A percentile compares a stretch with the other conserved stretches of the same genome.
Evolutionary conservation across 2,888 invertebrate genomes (phyloP).

Genomic region (Nomada ferruginata): DNA sequence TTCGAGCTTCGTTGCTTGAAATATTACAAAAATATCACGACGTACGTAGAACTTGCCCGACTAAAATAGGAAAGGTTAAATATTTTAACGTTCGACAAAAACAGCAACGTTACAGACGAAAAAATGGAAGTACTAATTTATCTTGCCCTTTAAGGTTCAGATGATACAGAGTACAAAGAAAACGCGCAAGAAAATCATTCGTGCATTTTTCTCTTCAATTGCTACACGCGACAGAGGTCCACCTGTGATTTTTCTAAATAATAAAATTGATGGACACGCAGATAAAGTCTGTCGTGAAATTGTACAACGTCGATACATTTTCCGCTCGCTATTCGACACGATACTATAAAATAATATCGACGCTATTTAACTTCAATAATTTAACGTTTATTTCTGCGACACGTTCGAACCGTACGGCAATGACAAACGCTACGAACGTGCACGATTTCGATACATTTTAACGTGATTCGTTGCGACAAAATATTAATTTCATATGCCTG

Average conservation of each 20-base stretch:
- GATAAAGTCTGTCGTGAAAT: slow-evolving; percentile 41
- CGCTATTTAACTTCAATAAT: background rate
- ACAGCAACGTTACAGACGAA: background rate
- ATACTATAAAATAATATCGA: background rate
- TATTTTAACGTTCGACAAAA: slow-evolving; percentile 2
- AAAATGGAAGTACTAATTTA: slow-evolving; percentile 18
- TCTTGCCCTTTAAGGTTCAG: slow-evolving; percentile 20
- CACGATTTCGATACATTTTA: background rate
- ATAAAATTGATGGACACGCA: slow-evolving; percentile 61
- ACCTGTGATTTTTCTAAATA: slow-evolving; percentile 66
- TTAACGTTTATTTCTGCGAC: background rate
- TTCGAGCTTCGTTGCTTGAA: background rate
- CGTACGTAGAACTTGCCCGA: too few relatives aligned
- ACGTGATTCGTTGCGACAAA: background rate
- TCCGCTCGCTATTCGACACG: background rate
- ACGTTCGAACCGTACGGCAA: background rate
- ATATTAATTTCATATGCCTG: background rate
- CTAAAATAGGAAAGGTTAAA: background rate
- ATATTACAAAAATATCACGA: background rate
- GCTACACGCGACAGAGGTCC: slow-evolving; percentile 2
- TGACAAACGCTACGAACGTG: background rate
- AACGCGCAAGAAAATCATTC: background rate
- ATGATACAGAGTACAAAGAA: background rate
- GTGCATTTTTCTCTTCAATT: slow-evolving; percentile 38
- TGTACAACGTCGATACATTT: background rate